These are phyloP conservation scores for Chrysemys picta DNA, from an alignment of 2,113 vertebrate genomes.

Conservation along the genomic window DNA sequence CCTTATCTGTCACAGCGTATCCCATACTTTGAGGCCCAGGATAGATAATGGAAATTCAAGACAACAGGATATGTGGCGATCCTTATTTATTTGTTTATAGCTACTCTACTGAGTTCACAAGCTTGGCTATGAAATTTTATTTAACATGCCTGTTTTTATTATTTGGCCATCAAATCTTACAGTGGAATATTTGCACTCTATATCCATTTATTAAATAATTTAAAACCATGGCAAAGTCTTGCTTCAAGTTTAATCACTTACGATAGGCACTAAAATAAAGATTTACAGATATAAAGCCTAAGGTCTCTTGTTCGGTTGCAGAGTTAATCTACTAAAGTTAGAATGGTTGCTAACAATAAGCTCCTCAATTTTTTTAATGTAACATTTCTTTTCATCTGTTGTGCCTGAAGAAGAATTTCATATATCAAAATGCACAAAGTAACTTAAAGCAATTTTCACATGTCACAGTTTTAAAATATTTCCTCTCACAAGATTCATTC, in stretches of 20 bases:
- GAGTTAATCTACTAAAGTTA: conserved; percentile 56
- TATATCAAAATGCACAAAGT: conserved; percentile 50
- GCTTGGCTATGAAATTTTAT: conserved; percentile 15
- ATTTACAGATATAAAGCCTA: conserved; percentile 33
- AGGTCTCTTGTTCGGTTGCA: conserved; percentile 26
- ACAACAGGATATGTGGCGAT: not conserved
- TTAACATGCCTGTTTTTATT: conserved; percentile 4
- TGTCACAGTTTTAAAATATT: conserved; percentile 59
- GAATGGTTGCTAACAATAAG: conserved; percentile 57
- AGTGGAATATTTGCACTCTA: not conserved
- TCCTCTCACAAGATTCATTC: conserved; percentile 23
- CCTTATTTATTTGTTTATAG: not conserved
- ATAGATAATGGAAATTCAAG: not conserved
- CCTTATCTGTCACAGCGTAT: not conserved
- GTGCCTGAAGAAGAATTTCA: conserved; percentile 49
- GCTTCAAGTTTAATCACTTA: conserved; percentile 36
- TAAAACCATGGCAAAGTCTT: not conserved
- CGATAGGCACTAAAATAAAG: conserved; percentile 7
- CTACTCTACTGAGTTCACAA: not conserved
- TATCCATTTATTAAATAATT: conserved; percentile 9
- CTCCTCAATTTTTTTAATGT: conserved; percentile 22
- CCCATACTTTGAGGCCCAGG: not conserved
- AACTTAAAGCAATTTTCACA: conserved; percentile 63
- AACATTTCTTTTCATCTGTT: conserved; percentile 59
- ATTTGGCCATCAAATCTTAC: conserved; percentile 32